Evolutionary conservation across 2,113 vertebrate genomes (phyloP).

Genomic region (Cephalopholis sonnerati): DNA sequence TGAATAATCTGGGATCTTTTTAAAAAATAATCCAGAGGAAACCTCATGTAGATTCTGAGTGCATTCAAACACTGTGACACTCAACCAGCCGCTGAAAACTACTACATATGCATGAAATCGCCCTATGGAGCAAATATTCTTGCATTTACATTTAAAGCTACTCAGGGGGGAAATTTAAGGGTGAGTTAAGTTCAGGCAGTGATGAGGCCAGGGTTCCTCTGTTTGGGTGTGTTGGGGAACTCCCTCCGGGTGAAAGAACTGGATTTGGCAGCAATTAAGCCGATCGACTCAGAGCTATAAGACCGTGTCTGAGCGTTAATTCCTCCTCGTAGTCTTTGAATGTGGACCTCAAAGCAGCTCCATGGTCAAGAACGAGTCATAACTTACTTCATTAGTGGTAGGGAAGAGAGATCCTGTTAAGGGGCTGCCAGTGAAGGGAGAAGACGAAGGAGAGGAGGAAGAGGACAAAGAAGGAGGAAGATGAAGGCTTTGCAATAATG

Average conservation of each 20-base stretch:
- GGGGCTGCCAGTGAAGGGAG: not conserved
- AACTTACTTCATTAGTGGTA: slow-evolving; percentile 12
- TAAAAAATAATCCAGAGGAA: not conserved
- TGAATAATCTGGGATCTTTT: slow-evolving; percentile 5
- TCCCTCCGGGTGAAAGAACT: not conserved
- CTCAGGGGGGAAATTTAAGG: slow-evolving; percentile 1
- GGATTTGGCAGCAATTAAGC: slow-evolving; percentile 47
- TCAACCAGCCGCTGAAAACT: not conserved
- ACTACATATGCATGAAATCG: slow-evolving; percentile 41
- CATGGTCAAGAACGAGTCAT: not conserved
- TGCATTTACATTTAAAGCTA: slow-evolving; percentile 31
- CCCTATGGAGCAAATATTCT: slow-evolving; percentile 17
- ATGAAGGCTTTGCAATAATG: slow-evolving; percentile 46
- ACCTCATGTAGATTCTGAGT: not conserved
- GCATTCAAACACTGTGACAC: not conserved
- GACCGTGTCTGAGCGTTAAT: slow-evolving; percentile 14
- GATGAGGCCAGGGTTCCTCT: not conserved
- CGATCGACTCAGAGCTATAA: slow-evolving; percentile 19
- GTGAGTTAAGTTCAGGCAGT: not conserved
- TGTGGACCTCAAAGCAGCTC: slow-evolving; percentile 19
- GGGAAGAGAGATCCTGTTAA: not conserved
- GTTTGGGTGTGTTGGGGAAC: not conserved
- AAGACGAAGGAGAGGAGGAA: not conserved
- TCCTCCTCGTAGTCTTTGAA: slow-evolving; percentile 1
- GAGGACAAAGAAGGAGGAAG: slow-evolving; percentile 11